phyloP scores from a whole-genome alignment of 2,113 vertebrate genomes.

The Cephalopterus ornatus region DNA sequence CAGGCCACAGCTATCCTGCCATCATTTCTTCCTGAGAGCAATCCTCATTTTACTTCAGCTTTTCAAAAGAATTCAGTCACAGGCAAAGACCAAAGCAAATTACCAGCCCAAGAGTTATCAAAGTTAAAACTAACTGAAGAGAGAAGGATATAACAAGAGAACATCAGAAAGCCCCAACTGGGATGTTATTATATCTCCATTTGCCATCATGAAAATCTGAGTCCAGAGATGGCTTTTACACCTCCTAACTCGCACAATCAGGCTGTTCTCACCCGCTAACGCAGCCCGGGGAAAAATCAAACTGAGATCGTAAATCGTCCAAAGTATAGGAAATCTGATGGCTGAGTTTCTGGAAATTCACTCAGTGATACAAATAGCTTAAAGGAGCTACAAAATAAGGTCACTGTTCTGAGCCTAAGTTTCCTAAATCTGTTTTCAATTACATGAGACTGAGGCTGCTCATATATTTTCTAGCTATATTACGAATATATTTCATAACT shows the following conservation, averaged over 20 bases:
- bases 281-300: background rate
- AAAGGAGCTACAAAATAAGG: background rate
- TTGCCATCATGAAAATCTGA: background rate
- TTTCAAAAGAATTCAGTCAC: constrained; percentile 1
- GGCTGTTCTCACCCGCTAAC: background rate
- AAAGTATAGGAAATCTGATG: background rate
- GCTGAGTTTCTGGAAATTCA: background rate
- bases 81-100: background rate
- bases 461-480: constrained; percentile 7
- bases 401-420: background rate
- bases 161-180: background rate
- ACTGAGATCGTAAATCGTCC: background rate
- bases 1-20: background rate
- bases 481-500: background rate
- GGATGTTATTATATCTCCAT: background rate
- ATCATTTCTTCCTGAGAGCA: background rate
- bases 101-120: background rate
- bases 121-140: background rate
- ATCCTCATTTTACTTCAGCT: background rate
- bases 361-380: background rate
- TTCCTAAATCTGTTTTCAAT: constrained; percentile 10
- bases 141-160: background rate
- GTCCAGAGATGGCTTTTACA: background rate
- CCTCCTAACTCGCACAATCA: background rate
- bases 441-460: background rate